Percentiles rank a stretch among this genome's conserved stretches.
These are phyloP conservation scores for Anolis carolinensis DNA, from an alignment of 2,113 vertebrate species.

Conservation along the genomic window DNA sequence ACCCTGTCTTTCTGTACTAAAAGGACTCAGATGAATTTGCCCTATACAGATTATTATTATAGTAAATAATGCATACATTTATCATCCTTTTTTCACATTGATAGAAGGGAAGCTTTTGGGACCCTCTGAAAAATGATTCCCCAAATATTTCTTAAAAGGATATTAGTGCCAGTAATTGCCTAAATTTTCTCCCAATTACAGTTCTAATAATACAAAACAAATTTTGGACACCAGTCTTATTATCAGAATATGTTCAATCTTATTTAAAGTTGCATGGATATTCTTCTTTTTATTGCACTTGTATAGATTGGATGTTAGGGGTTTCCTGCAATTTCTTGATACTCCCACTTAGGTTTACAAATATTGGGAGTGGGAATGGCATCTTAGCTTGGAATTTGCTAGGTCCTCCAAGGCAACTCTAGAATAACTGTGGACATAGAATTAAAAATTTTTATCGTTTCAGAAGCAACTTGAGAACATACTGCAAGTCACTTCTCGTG, in stretches of 20 bases:
- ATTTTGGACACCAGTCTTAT: neutral
- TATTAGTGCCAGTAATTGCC: neutral
- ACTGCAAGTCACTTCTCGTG: too few species aligned
- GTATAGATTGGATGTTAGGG: too few species aligned
- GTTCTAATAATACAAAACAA: neutral
- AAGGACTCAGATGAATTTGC: neutral
- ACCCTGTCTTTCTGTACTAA: neutral
- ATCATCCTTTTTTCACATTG: neutral
- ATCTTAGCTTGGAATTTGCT: too few species aligned
- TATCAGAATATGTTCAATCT: neutral
- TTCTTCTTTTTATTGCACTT: neutral
- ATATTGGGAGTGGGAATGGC: too few species aligned
- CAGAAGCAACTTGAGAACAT: too few species aligned
- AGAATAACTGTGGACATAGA: too few species aligned
- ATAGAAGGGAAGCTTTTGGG: neutral
- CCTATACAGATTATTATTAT: neutral
- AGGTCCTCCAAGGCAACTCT: too few species aligned
- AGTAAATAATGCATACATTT: neutral
- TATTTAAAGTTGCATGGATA: neutral
- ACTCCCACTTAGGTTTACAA: neutral
- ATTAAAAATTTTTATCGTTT: too few species aligned
- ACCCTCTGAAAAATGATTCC: neutral
- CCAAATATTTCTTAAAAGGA: neutral
- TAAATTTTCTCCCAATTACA: neutral
- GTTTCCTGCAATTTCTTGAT: neutral